phyloP scores from a whole-genome alignment of 2,113 vertebrate genomes.

The Zapus hudsonius region DNA sequence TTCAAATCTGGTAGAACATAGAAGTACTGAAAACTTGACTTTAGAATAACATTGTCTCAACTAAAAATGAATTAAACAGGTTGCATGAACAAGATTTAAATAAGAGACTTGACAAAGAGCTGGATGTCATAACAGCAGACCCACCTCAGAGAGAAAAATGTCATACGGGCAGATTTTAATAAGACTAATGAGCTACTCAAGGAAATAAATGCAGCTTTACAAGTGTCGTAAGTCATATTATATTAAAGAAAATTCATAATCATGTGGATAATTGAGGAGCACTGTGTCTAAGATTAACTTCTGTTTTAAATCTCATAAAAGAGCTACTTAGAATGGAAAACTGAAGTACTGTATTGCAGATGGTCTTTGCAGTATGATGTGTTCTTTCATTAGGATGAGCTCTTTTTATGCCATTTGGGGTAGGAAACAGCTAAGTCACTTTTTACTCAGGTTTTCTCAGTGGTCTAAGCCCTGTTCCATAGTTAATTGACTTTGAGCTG shows the following conservation, averaged over 20 bases:
- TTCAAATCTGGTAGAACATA: slow-evolving; percentile 81
- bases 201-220: slow-evolving; percentile 98
- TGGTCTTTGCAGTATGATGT: not conserved
- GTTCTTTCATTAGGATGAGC: slow-evolving; percentile 8
- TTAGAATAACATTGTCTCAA: slow-evolving; percentile 88
- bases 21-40: slow-evolving; percentile 75
- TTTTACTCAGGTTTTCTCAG: not conserved
- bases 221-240: slow-evolving; percentile 94
- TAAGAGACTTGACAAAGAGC: slow-evolving; percentile 96
- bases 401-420: too few relatives aligned
- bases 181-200: slow-evolving; percentile 98
- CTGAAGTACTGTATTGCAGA: not conserved
- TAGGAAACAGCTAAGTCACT: not conserved
- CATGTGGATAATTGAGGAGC: slow-evolving; percentile 69
- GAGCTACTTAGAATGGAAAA: slow-evolving; percentile 41
- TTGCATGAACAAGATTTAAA: slow-evolving; percentile 97
- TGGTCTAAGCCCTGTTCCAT: not conserved
- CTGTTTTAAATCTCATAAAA: slow-evolving; percentile 41
- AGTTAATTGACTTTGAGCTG: not conserved
- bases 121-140: slow-evolving; percentile 91
- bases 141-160: slow-evolving; percentile 97
- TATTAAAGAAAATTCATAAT: slow-evolving; percentile 76
- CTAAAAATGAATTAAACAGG: slow-evolving; percentile 91
- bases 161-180: slow-evolving; percentile 99
- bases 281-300: slow-evolving; percentile 56